These are phyloP conservation scores for Holcopasites calliopsidis DNA, from an alignment of 1,140 invertebrate species.

Conservation along the genomic window DNA sequence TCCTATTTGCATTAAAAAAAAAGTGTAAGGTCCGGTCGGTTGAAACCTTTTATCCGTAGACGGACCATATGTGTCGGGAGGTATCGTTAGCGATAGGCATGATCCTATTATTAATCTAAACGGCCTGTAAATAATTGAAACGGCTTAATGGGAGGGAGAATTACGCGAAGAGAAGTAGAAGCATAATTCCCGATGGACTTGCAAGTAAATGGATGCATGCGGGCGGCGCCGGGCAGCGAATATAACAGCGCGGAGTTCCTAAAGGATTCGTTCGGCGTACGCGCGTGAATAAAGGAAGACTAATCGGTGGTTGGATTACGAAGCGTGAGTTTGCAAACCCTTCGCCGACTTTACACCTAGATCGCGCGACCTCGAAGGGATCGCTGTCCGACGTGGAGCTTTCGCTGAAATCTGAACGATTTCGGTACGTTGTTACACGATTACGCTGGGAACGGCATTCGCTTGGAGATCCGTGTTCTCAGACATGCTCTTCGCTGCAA, in stretches of 20 bases:
- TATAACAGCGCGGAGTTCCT: slow-evolving; percentile 50
- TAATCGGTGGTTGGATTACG: slow-evolving; percentile 63
- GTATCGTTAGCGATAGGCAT: slow-evolving; percentile 59
- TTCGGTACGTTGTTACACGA: background rate
- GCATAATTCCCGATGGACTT: slow-evolving; percentile 70
- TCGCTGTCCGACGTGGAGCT: background rate
- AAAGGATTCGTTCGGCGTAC: slow-evolving; percentile 56
- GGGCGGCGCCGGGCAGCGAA: slow-evolving; percentile 39
- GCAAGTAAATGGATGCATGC: slow-evolving; percentile 55
- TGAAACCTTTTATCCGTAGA: background rate
- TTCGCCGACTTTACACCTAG: slow-evolving; percentile 24
- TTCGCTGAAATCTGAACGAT: background rate
- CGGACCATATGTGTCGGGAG: background rate
- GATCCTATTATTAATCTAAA: slow-evolving; percentile 73
- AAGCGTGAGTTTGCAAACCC: slow-evolving; percentile 58
- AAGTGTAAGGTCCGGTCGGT: background rate
- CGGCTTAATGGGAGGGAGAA: slow-evolving; percentile 73
- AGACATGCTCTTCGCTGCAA: background rate
- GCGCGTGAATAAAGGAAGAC: slow-evolving; percentile 60
- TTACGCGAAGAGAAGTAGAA: slow-evolving; percentile 64
- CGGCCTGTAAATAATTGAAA: slow-evolving; percentile 70
- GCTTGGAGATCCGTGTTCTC: background rate
- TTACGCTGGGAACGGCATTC: background rate
- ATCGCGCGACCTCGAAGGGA: slow-evolving; percentile 25
- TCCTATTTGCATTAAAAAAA: no score